phyloP scores from a whole-genome alignment of 2,113 vertebrate species.

The Antechinus stuartii region DNA sequence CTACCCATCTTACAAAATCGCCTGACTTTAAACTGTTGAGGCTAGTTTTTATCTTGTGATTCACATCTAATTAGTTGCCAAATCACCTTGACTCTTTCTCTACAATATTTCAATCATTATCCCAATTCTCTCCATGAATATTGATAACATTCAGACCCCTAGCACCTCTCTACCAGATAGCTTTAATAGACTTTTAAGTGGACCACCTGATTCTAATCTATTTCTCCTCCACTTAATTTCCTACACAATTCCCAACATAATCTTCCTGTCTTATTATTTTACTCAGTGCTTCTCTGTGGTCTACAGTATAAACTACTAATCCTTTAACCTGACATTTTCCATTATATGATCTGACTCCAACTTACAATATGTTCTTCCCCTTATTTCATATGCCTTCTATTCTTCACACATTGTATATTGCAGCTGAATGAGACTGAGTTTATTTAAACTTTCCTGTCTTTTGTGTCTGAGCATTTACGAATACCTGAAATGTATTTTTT shows the following conservation, averaged over 20 bases:
- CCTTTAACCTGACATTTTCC: background rate
- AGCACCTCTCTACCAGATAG: background rate
- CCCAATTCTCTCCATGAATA: background rate
- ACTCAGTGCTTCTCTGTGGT: background rate
- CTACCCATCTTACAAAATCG: background rate
- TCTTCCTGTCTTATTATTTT: background rate
- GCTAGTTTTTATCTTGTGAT: background rate
- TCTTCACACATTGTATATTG: background rate
- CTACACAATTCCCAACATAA: background rate
- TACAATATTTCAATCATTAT: background rate
- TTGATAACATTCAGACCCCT: background rate
- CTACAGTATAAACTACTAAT: background rate
- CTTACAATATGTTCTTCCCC: background rate
- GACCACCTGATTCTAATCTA: background rate
- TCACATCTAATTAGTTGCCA: background rate
- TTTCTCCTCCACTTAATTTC: background rate
- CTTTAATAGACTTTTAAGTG: background rate
- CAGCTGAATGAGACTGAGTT: background rate
- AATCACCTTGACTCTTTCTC: background rate
- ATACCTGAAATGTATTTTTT: background rate
- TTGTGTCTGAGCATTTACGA: background rate
- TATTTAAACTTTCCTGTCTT: background rate
- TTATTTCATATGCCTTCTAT: background rate
- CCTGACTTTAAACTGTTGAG: background rate
- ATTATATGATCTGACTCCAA: background rate